These are phyloP conservation scores for Platanista minor DNA, from an alignment of 2,113 vertebrate species.

Conservation along the genomic window DNA sequence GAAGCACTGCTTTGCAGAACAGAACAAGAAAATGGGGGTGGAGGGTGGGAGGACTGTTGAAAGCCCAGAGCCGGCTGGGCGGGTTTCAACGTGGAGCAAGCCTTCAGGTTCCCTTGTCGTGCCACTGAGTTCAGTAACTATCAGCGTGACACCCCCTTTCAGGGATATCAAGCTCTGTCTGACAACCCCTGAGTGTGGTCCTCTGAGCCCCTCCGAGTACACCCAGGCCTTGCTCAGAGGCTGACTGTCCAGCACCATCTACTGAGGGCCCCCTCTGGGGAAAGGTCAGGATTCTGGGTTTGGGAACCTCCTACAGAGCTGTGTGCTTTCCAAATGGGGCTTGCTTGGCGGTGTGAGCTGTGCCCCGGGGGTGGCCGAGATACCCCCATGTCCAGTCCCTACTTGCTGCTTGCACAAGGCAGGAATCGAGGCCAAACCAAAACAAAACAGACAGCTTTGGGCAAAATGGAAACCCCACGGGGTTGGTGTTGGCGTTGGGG, in stretches of 20 bases:
- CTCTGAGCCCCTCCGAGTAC: background rate
- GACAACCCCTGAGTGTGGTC: background rate
- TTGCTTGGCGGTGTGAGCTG: background rate
- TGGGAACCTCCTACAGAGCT: background rate
- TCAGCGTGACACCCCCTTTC: background rate
- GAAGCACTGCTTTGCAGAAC: background rate
- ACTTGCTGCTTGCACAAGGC: background rate
- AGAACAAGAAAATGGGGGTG: background rate
- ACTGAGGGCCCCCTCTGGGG: background rate
- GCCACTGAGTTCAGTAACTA: background rate
- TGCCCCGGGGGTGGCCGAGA: background rate
- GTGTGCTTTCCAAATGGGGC: background rate
- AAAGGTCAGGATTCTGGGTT: background rate
- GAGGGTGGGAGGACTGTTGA: background rate
- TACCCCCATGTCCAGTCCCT: background rate
- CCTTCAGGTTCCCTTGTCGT: background rate
- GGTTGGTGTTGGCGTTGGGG: background rate
- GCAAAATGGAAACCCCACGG: background rate
- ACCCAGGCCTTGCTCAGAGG: background rate
- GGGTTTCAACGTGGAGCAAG: background rate
- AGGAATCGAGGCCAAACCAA: background rate
- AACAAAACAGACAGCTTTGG: background rate
- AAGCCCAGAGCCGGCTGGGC: background rate
- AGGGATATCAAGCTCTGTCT: background rate
- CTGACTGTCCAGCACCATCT: background rate